Base-by-base conservation (phyloP, 2,888 invertebrate genomes). In the Epiblema foenella region DNA sequence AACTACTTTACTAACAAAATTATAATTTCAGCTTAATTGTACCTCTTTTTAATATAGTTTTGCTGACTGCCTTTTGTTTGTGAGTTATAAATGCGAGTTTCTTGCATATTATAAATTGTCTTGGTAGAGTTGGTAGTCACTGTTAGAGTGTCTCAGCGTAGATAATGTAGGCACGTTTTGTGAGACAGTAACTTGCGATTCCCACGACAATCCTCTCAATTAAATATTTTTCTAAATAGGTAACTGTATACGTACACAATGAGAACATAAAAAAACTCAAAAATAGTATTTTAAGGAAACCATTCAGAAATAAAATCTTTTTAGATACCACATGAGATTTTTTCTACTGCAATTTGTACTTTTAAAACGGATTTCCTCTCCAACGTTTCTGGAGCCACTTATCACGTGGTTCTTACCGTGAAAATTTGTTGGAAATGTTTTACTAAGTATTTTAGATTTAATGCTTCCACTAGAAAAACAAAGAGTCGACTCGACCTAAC, bases 351-450 rank as follows among this genome's bases (percentile, higher is more conserved):
- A 33, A 51, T 51, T 37, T 17, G 17, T 49, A 17, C 33, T 18
- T 51, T 60, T 46, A 46, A n/a, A 63, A 62, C 29, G 29, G 49
- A 63, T 37, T 33, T 49, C 24, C 29, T 33, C 51, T 63, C 33
- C 15, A 51, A 18, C 51, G 33, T 33, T 51, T 18, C 33, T 33
- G n/a, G 33, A 18, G 51, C 62, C 62, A 63, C 62, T 63, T 63
- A 63, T 63, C 62, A 62, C n/a, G 42, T 2, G 33, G 29, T 33
- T 37, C 10, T 63, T 63, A 20, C 18, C 58, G 18, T 39, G 39
- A 77, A 77, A 77, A 78, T 80, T 75, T 74, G 77, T 76, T 75
- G 71, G 75, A 77, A 78, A 78, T 77, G 76, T 75, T 78, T n/a
- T n/a, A n/a, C n/a, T n/a, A n/a, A n/a, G n/a, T n/a, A 77, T 80